These are phyloP conservation scores for Caenorhabditis zanzibari DNA, from an alignment of 2,888 invertebrate species.

Conservation along the genomic window DNA sequence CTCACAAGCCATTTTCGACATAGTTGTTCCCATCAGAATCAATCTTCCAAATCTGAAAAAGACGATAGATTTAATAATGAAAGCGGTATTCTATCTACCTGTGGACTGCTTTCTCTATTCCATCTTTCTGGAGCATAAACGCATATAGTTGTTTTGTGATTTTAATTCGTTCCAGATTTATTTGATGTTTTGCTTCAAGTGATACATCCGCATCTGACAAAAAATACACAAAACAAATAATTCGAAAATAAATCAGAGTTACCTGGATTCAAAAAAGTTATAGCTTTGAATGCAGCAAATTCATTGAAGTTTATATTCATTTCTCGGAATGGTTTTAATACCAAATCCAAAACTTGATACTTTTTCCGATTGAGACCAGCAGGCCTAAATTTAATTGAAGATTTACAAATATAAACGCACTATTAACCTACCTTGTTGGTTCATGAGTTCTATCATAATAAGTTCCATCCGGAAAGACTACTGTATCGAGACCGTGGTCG, in stretches of 20 bases:
- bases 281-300: constrained; percentile 82
- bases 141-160: constrained; percentile 81
- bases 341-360: constrained; percentile 81
- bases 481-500: constrained; percentile 79
- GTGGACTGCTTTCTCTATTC: constrained; percentile 78
- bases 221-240: constrained; percentile 36
- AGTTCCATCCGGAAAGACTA: constrained; percentile 82
- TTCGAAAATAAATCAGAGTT: constrained; percentile 31
- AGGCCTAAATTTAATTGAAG: constrained; percentile 59
- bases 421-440: constrained; percentile 68
- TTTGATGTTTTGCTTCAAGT: constrained; percentile 69
- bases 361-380: constrained; percentile 74
- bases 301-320: constrained; percentile 80
- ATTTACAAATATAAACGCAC: background rate
- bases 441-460: constrained; percentile 81
- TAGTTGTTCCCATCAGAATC: constrained; percentile 81
- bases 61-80: background rate
- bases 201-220: constrained; percentile 80
- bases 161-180: constrained; percentile 74
- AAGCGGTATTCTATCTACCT: constrained; percentile 38
- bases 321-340: constrained; percentile 80
- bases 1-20: constrained; percentile 82
- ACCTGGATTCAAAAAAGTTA: constrained; percentile 83
- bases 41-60: constrained; percentile 77
- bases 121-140: constrained; percentile 78